Percentiles rank a stretch among this genome's conserved stretches.
phyloP scores from a whole-genome alignment of 2,797 vertebrate genomes.

The Crocodylus rhombifer region DNA sequence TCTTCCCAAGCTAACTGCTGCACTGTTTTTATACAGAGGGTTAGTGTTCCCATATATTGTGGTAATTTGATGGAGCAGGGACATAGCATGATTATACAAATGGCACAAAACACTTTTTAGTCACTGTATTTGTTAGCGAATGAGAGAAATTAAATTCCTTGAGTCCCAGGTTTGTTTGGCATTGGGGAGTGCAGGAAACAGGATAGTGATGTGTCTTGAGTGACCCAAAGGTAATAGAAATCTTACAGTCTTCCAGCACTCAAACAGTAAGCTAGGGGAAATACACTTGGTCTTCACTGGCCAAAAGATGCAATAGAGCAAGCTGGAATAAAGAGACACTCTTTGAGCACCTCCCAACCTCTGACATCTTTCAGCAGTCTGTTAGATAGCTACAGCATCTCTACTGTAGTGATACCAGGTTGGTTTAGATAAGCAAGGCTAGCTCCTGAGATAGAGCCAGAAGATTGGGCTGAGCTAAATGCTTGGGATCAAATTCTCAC shows the following conservation, averaged over 20 bases:
- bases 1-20: rapidly evolving
- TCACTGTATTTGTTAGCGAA: not conserved
- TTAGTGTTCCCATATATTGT: not conserved
- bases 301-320: not conserved
- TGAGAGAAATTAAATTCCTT: not conserved
- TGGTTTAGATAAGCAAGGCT: conserved; percentile 8
- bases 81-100: not conserved
- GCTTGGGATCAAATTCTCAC: conserved; percentile 15
- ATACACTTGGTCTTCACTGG: not conserved
- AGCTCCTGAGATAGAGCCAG: not conserved
- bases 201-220: not conserved
- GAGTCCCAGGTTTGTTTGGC: not conserved
- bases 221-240: not conserved
- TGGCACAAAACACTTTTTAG: not conserved
- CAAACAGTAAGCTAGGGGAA: not conserved
- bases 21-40: not conserved
- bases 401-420: not conserved
- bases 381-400: not conserved
- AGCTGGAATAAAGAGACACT: not conserved
- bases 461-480: conserved; percentile 47
- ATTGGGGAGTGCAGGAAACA: not conserved
- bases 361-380: not conserved
- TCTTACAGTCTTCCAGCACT: not conserved
- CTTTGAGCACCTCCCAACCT: not conserved
- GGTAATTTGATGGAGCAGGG: not conserved